Evolutionary conservation across 92 coral and sea anemone species (phyloP).

Genomic region (Porites lobata): DNA sequence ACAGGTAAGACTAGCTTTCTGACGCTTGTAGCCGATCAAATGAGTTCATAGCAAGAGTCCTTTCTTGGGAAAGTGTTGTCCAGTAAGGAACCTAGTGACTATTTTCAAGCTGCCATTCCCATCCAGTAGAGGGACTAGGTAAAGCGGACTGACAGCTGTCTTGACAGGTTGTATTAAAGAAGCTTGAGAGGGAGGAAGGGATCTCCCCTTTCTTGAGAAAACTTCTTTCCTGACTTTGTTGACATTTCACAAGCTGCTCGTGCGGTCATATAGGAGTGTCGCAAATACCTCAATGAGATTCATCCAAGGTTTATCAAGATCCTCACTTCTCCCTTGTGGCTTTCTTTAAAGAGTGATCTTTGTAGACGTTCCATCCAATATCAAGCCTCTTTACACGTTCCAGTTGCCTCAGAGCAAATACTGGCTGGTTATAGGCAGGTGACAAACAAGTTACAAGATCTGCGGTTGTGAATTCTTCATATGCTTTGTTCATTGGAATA

Average conservation of each 20-base stretch:
- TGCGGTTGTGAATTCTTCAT: constrained; percentile 41
- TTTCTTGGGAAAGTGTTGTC: constrained; percentile 61
- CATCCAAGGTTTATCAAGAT: constrained; percentile 11
- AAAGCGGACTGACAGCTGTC: constrained; percentile 46
- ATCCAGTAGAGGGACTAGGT: constrained; percentile 36
- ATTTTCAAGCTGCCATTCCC: constrained; percentile 44
- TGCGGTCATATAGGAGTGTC: constrained; percentile 28
- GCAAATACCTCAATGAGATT: constrained; percentile 34
- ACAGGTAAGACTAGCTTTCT: constrained; percentile 12
- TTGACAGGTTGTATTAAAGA: constrained; percentile 58
- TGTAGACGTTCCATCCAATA: constrained; percentile 69
- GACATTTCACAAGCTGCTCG: constrained; percentile 23
- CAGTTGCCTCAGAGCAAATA: constrained; percentile 55
- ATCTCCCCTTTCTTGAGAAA: constrained; percentile 61
- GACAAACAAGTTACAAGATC: constrained; percentile 69
- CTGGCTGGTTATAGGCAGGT: constrained; percentile 9
- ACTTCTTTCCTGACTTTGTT: constrained; percentile 56
- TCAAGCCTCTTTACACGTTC: constrained; percentile 65
- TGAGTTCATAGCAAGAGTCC: constrained; percentile 61
- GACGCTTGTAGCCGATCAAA: constrained; percentile 20
- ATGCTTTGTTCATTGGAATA: constrained; percentile 48
- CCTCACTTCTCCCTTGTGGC: constrained; percentile 71
- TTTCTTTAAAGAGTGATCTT: constrained; percentile 67
- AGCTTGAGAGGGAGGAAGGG: constrained; percentile 67
- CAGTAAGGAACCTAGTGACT: constrained; percentile 47